phyloP scores from a whole-genome alignment of 2,797 vertebrate genomes.

The Pangasius larnaudii region DNA sequence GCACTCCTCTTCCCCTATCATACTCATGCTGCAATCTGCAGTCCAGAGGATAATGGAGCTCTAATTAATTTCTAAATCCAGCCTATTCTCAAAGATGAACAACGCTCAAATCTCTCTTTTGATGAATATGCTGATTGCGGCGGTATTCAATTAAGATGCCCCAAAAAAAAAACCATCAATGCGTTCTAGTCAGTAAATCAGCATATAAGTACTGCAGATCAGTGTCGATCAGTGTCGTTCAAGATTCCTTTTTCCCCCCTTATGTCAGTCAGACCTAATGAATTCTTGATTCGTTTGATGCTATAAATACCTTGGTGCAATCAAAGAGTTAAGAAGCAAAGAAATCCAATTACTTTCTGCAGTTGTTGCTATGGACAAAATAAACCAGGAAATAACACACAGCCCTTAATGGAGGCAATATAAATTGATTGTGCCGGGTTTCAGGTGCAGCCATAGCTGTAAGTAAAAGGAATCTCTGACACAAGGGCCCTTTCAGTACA shows the following conservation, averaged over 20 bases:
- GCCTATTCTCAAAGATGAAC: constrained; percentile 61
- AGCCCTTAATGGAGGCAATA: background rate
- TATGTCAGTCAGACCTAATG: constrained; percentile 48
- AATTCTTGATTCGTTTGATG: constrained; percentile 39
- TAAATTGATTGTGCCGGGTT: constrained; percentile 2
- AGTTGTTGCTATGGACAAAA: constrained; percentile 35
- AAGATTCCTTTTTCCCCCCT: constrained; percentile 23
- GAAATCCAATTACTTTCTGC: constrained; percentile 17
- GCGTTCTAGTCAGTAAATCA: constrained; percentile 51
- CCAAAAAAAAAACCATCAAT: constrained; percentile 22
- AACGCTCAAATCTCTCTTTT: constrained; percentile 55
- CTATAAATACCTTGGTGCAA: constrained; percentile 42
- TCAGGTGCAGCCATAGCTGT: background rate
- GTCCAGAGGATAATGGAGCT: constrained; percentile 51
- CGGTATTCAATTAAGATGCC: constrained; percentile 62
- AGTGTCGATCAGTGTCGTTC: constrained; percentile 54
- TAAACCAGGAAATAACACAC: constrained; percentile 2
- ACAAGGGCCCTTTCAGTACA: constrained; percentile 5
- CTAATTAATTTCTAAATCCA: constrained; percentile 64
- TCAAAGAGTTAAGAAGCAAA: constrained; percentile 30
- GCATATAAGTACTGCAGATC: constrained; percentile 39
- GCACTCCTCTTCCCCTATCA: constrained; percentile 28
- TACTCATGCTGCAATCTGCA: constrained; percentile 39
- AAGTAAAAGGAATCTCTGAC: constrained; percentile 26
- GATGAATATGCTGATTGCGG: constrained; percentile 61